Conservation (phyloP, 1,140 invertebrate species). For the Formica selysi region DNA sequence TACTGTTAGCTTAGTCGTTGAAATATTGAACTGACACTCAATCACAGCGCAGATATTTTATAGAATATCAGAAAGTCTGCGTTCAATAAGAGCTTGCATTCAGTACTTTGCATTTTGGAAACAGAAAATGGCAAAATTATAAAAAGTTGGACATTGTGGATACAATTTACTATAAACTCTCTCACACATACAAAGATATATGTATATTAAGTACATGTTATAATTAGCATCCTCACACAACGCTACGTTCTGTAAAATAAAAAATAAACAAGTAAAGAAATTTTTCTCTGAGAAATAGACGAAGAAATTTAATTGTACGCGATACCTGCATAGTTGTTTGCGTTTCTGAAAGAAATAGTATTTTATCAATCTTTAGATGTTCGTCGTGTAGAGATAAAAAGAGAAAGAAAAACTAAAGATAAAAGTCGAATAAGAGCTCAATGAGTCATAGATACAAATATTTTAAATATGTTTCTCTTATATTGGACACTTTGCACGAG, state of each 20-base stretch:
- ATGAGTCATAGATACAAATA: slow-evolving; percentile 25
- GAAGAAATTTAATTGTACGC: not conserved
- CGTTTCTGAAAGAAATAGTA: not conserved
- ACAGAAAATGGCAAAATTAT: not conserved
- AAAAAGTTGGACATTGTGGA: not conserved
- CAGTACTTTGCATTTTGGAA: not conserved
- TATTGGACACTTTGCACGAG: slow-evolving; percentile 43
- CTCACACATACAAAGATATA: not conserved
- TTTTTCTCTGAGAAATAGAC: not conserved
- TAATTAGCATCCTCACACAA: not conserved
- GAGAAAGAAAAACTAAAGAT: not conserved
- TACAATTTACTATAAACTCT: slow-evolving; percentile 3
- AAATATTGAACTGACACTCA: not conserved
- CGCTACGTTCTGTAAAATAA: not conserved
- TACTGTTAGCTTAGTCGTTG: not conserved
- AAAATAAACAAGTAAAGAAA: not conserved
- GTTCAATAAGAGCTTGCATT: not conserved
- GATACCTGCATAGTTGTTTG: no score
- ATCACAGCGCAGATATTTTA: not conserved
- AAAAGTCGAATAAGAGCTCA: slow-evolving; percentile 30
- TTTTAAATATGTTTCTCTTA: slow-evolving; percentile 61
- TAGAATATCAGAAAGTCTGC: not conserved
- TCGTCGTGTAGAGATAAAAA: not conserved
- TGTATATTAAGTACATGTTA: slow-evolving; percentile 47
- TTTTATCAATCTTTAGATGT: slow-evolving; percentile 7